Evolutionary conservation across 2,113 vertebrate genomes (phyloP).

Genomic region (Sigmodon hispidus): DNA sequence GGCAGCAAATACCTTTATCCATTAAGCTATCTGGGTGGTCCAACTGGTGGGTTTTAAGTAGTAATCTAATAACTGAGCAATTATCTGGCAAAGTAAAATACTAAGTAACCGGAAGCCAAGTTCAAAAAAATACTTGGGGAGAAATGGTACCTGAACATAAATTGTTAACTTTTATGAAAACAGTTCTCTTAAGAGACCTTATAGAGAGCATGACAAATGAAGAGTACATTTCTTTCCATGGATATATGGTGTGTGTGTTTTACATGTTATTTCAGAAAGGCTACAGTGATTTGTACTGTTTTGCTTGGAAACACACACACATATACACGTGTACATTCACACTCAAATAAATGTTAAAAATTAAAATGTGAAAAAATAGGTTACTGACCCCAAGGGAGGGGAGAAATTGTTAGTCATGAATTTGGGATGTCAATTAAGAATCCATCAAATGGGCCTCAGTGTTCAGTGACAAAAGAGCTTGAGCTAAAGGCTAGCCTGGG

Average conservation of each 20-base stretch:
- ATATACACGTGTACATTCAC: neutral
- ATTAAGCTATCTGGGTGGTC: too few relatives aligned
- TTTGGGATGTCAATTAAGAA: neutral
- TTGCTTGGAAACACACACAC: neutral
- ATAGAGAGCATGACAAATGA: neutral
- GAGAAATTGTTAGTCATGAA: neutral
- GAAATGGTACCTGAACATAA: constrained; percentile 16
- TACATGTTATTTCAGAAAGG: neutral
- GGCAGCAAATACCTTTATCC: neutral
- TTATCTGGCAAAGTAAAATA: constrained; percentile 28
- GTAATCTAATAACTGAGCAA: constrained; percentile 17
- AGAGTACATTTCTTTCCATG: neutral
- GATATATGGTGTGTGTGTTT: too few relatives aligned
- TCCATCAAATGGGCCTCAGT: neutral
- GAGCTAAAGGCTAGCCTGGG: neutral
- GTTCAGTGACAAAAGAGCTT: neutral
- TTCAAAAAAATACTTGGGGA: neutral
- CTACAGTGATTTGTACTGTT: neutral
- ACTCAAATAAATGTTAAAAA: neutral
- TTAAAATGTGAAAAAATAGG: neutral
- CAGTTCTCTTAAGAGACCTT: neutral
- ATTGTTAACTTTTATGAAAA: neutral
- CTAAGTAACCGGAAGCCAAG: constrained; percentile 46
- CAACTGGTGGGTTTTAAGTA: neutral
- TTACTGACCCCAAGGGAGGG: neutral